Percentiles rank a stretch among this genome's conserved stretches.
phyloP scores from a whole-genome alignment of 2,113 vertebrate genomes.

The Rhinoderma darwinii region DNA sequence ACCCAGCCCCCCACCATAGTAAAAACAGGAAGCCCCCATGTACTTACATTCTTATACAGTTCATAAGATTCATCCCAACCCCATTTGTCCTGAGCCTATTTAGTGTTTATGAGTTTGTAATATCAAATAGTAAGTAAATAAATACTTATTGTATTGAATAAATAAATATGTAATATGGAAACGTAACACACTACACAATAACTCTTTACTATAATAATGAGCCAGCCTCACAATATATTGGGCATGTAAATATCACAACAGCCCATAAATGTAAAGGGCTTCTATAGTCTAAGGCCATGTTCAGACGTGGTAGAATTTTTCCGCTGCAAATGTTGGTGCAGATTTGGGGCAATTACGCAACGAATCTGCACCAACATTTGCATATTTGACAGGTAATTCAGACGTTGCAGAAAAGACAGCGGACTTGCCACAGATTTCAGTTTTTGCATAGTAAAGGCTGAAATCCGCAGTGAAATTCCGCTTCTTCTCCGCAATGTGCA shows the following conservation, averaged over 20 bases:
- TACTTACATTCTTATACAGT: background rate
- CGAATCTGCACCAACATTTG: no score
- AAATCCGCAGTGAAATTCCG: no score
- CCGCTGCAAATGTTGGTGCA: no score
- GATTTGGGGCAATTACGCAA: no score
- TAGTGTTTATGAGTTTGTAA: background rate
- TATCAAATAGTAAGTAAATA: background rate
- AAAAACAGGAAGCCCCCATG: conserved; percentile 31
- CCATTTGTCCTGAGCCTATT: background rate
- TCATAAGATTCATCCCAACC: background rate
- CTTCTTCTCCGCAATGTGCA: no score
- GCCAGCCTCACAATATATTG: background rate
- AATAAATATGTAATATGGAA: background rate
- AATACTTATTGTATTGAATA: background rate
- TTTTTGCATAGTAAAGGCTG: no score
- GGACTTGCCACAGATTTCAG: no score
- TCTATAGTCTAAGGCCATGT: no score
- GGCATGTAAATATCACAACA: background rate
- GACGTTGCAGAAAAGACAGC: no score
- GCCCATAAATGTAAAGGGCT: background rate
- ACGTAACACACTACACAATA: background rate
- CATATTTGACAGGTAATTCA: no score
- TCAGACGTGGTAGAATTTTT: no score
- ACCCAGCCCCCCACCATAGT: background rate
- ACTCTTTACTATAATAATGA: background rate